Evolutionary conservation across 2,797 vertebrate genomes (phyloP).

Genomic region (Gadopsis bispinosus): DNA sequence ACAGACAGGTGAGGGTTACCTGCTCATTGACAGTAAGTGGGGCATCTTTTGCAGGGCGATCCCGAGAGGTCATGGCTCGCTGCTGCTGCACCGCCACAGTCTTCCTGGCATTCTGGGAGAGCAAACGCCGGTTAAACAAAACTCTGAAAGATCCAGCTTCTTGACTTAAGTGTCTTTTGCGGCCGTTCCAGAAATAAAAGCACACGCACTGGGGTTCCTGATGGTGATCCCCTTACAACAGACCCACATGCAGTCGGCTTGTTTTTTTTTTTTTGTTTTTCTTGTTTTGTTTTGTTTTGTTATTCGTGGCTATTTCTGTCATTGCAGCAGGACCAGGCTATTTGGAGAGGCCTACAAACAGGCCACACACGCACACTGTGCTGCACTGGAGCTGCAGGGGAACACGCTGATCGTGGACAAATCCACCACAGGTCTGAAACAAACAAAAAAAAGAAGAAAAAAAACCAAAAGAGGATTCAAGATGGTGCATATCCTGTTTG

Average conservation of each 20-base stretch:
- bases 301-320: constrained; percentile 65
- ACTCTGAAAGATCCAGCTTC: not conserved
- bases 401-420: constrained; percentile 14
- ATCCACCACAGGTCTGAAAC: constrained; percentile 5
- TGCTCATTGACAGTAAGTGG: constrained; percentile 95
- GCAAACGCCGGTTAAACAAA: constrained; percentile 41
- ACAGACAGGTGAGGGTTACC: constrained; percentile 80
- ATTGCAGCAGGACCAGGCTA: constrained; percentile 65
- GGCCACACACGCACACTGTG: constrained; percentile 54
- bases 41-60: constrained; percentile 86
- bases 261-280: no score
- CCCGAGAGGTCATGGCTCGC: constrained; percentile 90
- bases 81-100: constrained; percentile 60
- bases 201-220: not conserved
- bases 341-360: constrained; percentile 73
- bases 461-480: constrained; percentile 1
- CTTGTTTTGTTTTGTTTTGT: no score
- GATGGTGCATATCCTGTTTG: constrained; percentile 53
- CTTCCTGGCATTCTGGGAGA: constrained; percentile 84
- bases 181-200: not conserved
- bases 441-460: no score
- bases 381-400: constrained; percentile 50
- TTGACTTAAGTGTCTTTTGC: not conserved
- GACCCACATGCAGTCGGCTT: no score
- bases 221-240: not conserved